Evolutionary conservation across 37 sponge, comb jelly and placozoan genomes (phyloP), one percentile per base, ranked within the genome.

Genomic region (Haliclona indistincta): DNA sequence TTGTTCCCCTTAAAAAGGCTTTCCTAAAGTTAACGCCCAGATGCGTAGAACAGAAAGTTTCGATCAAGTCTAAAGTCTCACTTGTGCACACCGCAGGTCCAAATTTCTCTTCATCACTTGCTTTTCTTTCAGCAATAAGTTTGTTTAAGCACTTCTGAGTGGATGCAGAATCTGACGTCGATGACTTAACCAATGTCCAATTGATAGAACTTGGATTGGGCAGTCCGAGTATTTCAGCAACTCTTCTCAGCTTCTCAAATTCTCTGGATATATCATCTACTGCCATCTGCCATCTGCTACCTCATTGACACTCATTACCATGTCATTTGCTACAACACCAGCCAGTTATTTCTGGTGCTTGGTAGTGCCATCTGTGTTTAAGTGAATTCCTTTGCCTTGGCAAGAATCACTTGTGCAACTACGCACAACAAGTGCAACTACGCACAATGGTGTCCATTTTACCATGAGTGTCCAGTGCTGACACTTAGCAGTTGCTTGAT

Each of bases 11-110:
- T 56, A 81, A 44, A 61, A 73, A 81, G 17, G 82, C 67, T 63
- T 73, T 71, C 17, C 82, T 56, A 1, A 81, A 45, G 40, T 81
- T 81, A 13, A 81, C 73, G 17, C 82, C 82, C 28, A 81, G 33
- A 47, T 81, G 82, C 82, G 73, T 81, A 3, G 82, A 56, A 39
- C 82, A 81, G 26, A 81, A 81, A 17, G 74, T 73, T 40, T 71
- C 64, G 7, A 81, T 38, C 34, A 80, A 41, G n/a, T 80, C 81
- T 17, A 75, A 17, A 41, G 76, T 62, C 64, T 75, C 64, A 37
- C 7, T 8, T 25, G 76, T 40, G 60, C 60, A 58, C 60, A 7
- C 28, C 2, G 78, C 78, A 17, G 64, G 47, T 26, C 76, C 76
- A 75, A 75, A 75, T 30, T 33, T 75, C 11, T 62, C 49, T 37